Base-by-base conservation (phyloP, 2,888 invertebrate species). In the Perizoma affinitatum region DNA sequence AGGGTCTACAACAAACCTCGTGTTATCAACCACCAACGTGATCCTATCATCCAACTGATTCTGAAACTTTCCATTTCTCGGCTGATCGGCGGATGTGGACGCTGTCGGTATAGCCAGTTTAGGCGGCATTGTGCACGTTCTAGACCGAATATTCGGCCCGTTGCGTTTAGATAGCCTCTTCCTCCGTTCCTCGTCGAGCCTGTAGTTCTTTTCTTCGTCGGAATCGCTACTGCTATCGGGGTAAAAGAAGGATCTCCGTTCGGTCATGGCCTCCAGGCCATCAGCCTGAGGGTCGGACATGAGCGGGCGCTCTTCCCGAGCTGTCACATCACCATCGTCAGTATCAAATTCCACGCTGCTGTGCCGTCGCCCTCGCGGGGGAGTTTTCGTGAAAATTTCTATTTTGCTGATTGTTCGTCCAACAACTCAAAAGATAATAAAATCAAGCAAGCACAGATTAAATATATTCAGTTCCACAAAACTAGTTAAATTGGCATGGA, bases 11-110 rank as follows among this genome's bases (percentile, higher is more conserved):
- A 99, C 96, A 63, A 90, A 90, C 68, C 98, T 93, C 0, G 98
- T 98, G 76, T 97, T 98, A 80, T 99, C 99, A 9, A 99, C 99
- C n/a, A 99, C 96, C 52, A 99, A 93, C 3, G 98, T 98, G 56
- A 98, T 96, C 61, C 97, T 92, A 73, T 97, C 97, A 57, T 96
- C 96, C 57, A 87, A 75, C 61, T 80, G 84, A 54, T 80, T 83
- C 65, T 71, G 76, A 0, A 59, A 49, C 66, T 88, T 88, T 64
- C 83, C 83, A 58, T 85, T 88, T 22, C 86, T 80, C 0, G 83
- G 77, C 5, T 79, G 80, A 59, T 88, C 88, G 58, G 84, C 84
- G 4, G 79, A 72, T 0, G 79, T 75, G 0, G 90, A 89, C 4
- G 91, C 90, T 0, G 90, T 90, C 0, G 91, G 87, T 0, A 82